Evolutionary conservation across 2,797 vertebrate genomes (phyloP).

Genomic region (Pteronotus mesoamericanus): DNA sequence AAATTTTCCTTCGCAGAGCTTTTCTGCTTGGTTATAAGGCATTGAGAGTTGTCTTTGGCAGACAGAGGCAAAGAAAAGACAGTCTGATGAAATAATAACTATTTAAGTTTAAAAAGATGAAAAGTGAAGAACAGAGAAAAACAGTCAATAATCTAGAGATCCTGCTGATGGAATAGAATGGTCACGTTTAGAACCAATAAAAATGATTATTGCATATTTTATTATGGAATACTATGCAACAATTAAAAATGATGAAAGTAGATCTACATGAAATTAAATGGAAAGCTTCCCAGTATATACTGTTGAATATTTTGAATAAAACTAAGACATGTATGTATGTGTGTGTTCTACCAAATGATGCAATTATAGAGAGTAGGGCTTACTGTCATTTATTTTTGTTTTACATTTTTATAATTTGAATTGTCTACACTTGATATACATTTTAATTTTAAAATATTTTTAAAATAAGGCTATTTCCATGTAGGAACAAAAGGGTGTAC

Average conservation of each 20-base stretch:
- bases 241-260: not conserved
- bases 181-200: not conserved
- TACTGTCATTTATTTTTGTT: not conserved
- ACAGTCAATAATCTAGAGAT: not conserved
- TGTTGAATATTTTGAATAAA: not conserved
- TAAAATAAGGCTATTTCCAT: not conserved
- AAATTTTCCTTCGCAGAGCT: not conserved
- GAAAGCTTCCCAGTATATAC: not conserved
- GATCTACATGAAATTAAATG: not conserved
- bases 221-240: not conserved
- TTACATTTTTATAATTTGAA: not conserved
- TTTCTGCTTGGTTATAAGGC: not conserved
- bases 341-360: not conserved
- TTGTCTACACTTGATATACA: not conserved
- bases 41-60: not conserved
- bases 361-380: not conserved
- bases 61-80: not conserved
- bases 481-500: not conserved
- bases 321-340: not conserved
- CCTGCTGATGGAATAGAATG: not conserved
- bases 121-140: not conserved
- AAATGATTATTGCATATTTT: not conserved
- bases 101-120: not conserved
- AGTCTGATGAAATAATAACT: not conserved
- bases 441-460: constrained; percentile 8